Percentiles rank a stretch among this genome's conserved stretches.
Evolutionary conservation across 2,888 invertebrate species (phyloP).

Genomic region (Cosmia pyralina): DNA sequence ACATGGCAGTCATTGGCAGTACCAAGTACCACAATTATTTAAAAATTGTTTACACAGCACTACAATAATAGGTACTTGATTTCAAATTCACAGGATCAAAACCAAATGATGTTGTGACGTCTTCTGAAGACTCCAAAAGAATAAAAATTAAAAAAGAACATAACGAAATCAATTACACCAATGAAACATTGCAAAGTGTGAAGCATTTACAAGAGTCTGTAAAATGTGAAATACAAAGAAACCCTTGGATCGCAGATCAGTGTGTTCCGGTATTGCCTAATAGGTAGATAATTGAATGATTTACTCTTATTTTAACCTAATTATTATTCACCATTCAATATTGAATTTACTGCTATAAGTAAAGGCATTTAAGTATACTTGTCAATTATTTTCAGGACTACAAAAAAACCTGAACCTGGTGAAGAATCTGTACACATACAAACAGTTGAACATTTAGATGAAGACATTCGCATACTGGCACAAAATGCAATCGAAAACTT

Average conservation of each 20-base stretch:
- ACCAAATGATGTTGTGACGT: constrained; percentile 15
- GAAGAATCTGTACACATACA: constrained; percentile 24
- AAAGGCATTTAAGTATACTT: not conserved
- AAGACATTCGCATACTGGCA: constrained; percentile 27
- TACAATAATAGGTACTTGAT: constrained; percentile 12
- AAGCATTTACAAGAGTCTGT: constrained; percentile 64
- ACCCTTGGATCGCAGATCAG: constrained; percentile 66
- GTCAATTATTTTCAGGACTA: constrained; percentile 36
- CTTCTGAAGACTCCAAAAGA: constrained; percentile 36
- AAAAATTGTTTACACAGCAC: not conserved
- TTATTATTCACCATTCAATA: not conserved
- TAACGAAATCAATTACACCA: constrained; percentile 43
- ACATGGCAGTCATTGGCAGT: not conserved
- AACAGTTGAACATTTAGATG: constrained; percentile 32
- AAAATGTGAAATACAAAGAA: constrained; percentile 62
- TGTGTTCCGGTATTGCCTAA: constrained; percentile 54
- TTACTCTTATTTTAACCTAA: not conserved
- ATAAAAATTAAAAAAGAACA: constrained; percentile 20
- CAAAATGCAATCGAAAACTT: constrained; percentile 45
- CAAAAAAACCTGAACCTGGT: not conserved
- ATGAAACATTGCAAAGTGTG: constrained; percentile 63
- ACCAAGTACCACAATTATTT: not conserved
- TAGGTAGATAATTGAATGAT: constrained; percentile 47
- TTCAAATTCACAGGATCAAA: constrained; percentile 44
- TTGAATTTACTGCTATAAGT: not conserved